These are phyloP conservation scores for Capricornis sumatraensis DNA, from an alignment of 2,113 vertebrate genomes.

Conservation along the genomic window DNA sequence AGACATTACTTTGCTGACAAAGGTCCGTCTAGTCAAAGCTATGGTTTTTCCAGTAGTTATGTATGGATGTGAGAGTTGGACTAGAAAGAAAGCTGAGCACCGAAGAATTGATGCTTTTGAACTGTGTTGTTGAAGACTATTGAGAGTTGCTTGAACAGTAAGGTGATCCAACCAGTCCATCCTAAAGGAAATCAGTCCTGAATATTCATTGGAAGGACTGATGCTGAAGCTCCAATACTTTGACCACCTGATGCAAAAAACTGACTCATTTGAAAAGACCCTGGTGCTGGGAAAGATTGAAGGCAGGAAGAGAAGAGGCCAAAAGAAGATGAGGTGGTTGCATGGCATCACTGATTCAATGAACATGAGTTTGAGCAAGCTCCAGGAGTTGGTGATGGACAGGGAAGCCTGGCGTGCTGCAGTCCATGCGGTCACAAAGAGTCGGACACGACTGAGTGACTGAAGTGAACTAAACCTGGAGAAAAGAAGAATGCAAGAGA, in stretches of 20 bases:
- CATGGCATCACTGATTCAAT: neutral
- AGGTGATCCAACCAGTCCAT: neutral
- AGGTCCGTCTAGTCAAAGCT: neutral
- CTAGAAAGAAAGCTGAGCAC: neutral
- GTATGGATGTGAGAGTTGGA: neutral
- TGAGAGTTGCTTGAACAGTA: neutral
- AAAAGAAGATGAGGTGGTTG: neutral
- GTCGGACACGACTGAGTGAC: neutral
- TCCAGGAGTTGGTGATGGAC: neutral
- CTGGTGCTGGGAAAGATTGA: neutral
- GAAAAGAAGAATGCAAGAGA: neutral
- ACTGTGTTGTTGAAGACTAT: neutral
- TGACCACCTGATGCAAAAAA: neutral
- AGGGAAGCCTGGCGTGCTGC: neutral
- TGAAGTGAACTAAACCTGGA: neutral
- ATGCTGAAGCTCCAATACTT: neutral
- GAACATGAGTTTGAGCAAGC: neutral
- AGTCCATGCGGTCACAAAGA: neutral
- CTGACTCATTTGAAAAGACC: neutral
- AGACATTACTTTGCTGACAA: neutral
- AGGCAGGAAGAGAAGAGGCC: neutral
- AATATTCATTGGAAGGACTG: neutral
- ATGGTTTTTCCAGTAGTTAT: neutral
- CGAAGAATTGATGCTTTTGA: neutral
- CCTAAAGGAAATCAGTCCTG: neutral